phyloP scores from a whole-genome alignment of 2,113 vertebrate species.

The Redunca redunca region DNA sequence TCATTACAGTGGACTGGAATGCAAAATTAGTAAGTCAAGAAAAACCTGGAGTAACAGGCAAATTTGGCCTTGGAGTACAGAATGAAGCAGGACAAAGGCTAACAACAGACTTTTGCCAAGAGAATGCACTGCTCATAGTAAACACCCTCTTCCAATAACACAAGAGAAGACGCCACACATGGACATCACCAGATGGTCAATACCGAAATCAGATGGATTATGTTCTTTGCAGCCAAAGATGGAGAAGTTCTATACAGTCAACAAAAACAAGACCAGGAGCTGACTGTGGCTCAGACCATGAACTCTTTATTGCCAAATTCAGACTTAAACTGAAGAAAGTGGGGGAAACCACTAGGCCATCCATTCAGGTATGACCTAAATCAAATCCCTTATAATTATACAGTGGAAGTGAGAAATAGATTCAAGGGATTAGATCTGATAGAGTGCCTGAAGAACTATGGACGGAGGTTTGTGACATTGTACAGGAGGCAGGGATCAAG shows the following conservation, averaged over 20 bases:
- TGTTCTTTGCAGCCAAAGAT: not conserved
- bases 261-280: not conserved
- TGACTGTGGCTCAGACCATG: not conserved
- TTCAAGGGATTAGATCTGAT: not conserved
- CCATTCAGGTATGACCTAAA: not conserved
- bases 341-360: not conserved
- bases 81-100: not conserved
- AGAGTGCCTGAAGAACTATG: not conserved
- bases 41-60: not conserved
- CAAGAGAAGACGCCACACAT: not conserved
- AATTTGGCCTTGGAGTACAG: not conserved
- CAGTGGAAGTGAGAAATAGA: not conserved
- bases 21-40: not conserved
- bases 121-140: not conserved
- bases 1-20: not conserved
- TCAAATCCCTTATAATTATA: not conserved
- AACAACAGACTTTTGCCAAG: not conserved
- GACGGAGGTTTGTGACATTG: not conserved
- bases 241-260: not conserved
- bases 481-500: not conserved
- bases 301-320: not conserved
- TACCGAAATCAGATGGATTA: not conserved
- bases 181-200: not conserved
- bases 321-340: not conserved
- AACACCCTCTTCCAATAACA: not conserved